Conservation (phyloP, 2,797 vertebrate species). For the Astyanax mexicanus region DNA sequence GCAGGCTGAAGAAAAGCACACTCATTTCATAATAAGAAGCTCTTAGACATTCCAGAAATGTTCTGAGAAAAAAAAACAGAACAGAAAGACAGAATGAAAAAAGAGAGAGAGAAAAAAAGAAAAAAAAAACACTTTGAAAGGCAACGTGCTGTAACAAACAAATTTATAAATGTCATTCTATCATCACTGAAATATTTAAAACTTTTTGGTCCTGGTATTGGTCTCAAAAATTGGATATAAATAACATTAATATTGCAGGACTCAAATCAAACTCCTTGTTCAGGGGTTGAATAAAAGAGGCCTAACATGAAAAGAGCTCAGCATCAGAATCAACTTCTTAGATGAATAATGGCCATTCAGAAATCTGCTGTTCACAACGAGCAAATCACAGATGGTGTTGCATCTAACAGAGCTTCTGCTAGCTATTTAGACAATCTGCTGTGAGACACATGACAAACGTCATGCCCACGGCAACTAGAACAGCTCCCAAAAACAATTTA, state of each 20-base stretch:
- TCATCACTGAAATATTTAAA: not conserved
- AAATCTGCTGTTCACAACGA: constrained; percentile 8
- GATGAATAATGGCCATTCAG: constrained; percentile 7
- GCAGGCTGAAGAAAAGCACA: not conserved
- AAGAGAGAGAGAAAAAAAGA: not conserved
- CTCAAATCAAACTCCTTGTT: not conserved
- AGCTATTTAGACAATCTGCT: constrained; percentile 34
- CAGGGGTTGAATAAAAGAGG: not conserved
- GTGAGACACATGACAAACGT: constrained; percentile 21
- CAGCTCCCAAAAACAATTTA: constrained; percentile 21
- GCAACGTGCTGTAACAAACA: not conserved
- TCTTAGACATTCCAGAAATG: not conserved
- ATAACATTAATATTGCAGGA: not conserved
- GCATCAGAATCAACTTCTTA: not conserved
- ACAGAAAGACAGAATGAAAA: no score
- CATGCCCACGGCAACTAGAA: constrained; percentile 21
- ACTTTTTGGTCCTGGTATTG: not conserved
- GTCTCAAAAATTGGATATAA: not conserved
- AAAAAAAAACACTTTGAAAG: not conserved
- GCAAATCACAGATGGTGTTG: constrained; percentile 21
- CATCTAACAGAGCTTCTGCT: constrained; percentile 33
- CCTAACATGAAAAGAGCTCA: not conserved
- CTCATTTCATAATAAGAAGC: not conserved
- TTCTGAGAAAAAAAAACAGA: no score
- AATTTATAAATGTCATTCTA: not conserved